phyloP scores from a whole-genome alignment of 2,888 invertebrate species.

The Nemapogon koenigi region DNA sequence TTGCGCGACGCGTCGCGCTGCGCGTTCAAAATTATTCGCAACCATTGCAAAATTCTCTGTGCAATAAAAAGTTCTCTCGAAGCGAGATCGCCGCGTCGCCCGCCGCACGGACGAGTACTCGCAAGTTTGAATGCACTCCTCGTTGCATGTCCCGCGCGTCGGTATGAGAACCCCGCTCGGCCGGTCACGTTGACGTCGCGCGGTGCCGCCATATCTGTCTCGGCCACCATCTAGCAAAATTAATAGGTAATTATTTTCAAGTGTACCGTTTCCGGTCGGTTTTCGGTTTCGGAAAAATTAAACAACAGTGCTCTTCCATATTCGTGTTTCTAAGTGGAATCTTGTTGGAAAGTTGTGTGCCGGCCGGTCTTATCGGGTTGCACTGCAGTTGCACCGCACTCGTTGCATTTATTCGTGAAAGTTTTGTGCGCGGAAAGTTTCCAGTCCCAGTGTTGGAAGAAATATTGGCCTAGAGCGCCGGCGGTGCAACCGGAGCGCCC shows the following conservation, averaged over 20 bases:
- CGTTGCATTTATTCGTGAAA: slow-evolving; percentile 62
- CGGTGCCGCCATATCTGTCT: slow-evolving; percentile 74
- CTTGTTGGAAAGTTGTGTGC: slow-evolving; percentile 60
- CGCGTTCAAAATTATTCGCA: slow-evolving; percentile 65
- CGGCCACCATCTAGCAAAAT: slow-evolving; percentile 67
- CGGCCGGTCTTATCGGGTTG: slow-evolving; percentile 65
- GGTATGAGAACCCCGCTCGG: slow-evolving; percentile 78
- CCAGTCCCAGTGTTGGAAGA: slow-evolving; percentile 46
- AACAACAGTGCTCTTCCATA: slow-evolving; percentile 25
- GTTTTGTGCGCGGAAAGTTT: slow-evolving; percentile 60
- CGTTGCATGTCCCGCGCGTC: slow-evolving; percentile 78
- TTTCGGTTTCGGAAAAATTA: background rate
- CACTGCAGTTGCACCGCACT: slow-evolving; percentile 66
- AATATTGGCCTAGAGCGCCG: no score
- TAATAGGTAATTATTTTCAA: slow-evolving; percentile 66
- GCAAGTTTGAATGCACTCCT: slow-evolving; percentile 65
- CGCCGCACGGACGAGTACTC: background rate
- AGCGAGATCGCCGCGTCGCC: background rate
- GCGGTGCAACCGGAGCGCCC: no score
- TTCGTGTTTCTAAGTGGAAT: slow-evolving; percentile 49
- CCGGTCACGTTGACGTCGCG: slow-evolving; percentile 73
- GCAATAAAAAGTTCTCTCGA: no score
- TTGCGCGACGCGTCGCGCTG: slow-evolving; percentile 66
- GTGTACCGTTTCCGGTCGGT: slow-evolving; percentile 37
- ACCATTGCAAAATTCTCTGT: slow-evolving; percentile 64